Evolutionary conservation across 2,797 vertebrate genomes (phyloP).

Genomic region (Poeciliopsis paucimaculata): DNA sequence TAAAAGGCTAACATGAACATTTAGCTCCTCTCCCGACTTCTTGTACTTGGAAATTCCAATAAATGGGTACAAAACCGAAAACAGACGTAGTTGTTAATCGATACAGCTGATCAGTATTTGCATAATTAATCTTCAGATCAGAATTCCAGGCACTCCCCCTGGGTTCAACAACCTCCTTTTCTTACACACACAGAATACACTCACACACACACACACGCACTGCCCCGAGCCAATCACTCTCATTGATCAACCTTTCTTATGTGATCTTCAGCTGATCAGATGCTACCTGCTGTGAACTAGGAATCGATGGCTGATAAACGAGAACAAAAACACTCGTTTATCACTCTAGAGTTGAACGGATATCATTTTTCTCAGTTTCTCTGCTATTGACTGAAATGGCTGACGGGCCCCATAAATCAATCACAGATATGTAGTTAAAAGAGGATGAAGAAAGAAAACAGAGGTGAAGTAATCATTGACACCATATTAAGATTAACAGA

Average conservation of each 20-base stretch:
- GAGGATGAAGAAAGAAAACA: conserved; percentile 56
- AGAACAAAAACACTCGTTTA: conserved; percentile 83
- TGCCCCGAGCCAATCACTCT: conserved; percentile 70
- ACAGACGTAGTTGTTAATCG: conserved; percentile 65
- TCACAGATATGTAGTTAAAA: conserved; percentile 73
- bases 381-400: conserved; percentile 72
- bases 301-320: conserved; percentile 80
- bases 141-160: conserved; percentile 72
- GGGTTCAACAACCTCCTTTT: conserved; percentile 45
- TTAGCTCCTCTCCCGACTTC: conserved; percentile 12
- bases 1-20: conserved; percentile 2
- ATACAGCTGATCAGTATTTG: conserved; percentile 72
- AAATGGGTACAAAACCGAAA: conserved; percentile 42
- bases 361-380: conserved; percentile 81
- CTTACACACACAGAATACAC: conserved; percentile 22
- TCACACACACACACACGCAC: conserved; percentile 20
- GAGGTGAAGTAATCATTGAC: conserved; percentile 62
- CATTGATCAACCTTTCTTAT: conserved; percentile 78
- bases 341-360: conserved; percentile 78
- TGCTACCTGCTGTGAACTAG: conserved; percentile 76
- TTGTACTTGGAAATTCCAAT: conserved; percentile 39
- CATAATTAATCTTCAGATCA: conserved; percentile 76
- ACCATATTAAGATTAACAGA: conserved; percentile 59
- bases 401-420: conserved; percentile 70
- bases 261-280: conserved; percentile 81